These are phyloP conservation scores for mouse (Mus musculus) DNA, from an alignment of 2,113 vertebrate species.

Conservation along the genomic window DNA sequence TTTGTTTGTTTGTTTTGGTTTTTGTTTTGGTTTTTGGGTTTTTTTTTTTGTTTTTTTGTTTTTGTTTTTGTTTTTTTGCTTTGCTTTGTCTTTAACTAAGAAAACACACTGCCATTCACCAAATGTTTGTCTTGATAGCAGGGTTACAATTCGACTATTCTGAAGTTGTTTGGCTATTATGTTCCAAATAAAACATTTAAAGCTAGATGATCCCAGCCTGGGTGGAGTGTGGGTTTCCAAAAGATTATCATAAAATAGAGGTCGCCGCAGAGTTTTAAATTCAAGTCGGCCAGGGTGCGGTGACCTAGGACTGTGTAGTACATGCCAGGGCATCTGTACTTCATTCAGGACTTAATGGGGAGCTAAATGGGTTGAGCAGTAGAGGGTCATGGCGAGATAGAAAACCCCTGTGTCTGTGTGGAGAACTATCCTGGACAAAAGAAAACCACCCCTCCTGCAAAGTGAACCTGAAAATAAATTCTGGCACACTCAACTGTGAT, in stretches of 20 bases:
- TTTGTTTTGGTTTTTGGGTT: no score
- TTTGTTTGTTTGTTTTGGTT: no score
- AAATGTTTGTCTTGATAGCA: constrained; percentile 1
- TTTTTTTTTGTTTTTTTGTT: no score
- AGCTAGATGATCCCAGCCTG: background rate
- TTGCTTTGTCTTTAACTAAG: background rate
- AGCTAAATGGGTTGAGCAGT: background rate
- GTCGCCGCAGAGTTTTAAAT: background rate
- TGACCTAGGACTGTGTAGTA: background rate
- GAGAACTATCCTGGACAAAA: background rate
- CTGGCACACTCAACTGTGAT: background rate
- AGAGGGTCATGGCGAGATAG: background rate
- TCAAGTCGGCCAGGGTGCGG: background rate
- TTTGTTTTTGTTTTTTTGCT: background rate
- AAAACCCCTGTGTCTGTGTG: background rate
- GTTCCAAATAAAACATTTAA: background rate
- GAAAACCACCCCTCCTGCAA: background rate
- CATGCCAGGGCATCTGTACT: background rate
- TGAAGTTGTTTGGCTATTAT: background rate
- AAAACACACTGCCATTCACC: background rate
- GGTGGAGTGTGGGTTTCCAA: background rate
- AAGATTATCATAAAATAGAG: background rate
- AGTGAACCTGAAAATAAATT: background rate
- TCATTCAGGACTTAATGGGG: background rate
- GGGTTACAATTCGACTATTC: background rate